These are phyloP conservation scores for Leistus spinibarbis DNA, from an alignment of 2,888 invertebrate species.

Conservation along the genomic window DNA sequence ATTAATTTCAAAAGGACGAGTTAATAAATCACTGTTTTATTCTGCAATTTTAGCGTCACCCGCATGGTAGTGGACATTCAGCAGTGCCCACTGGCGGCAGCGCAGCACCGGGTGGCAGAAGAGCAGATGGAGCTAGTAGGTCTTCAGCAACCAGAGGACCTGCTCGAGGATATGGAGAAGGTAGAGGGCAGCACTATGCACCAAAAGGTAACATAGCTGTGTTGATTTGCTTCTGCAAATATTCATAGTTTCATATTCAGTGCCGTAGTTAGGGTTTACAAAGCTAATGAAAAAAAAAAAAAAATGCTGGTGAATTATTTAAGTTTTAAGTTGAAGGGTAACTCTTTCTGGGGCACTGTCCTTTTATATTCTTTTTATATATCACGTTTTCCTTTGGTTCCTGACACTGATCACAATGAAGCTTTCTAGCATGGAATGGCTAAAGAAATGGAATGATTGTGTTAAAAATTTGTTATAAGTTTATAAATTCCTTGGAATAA, in stretches of 20 bases:
- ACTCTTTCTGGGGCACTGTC: background rate
- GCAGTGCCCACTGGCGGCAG: slow-evolving; percentile 49
- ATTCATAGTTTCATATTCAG: background rate
- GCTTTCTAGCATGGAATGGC: background rate
- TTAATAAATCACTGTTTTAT: background rate
- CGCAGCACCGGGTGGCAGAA: slow-evolving; percentile 51
- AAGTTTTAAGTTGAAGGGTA: background rate
- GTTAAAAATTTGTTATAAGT: no score
- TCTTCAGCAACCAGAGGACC: slow-evolving; percentile 62
- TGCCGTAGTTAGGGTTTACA: background rate
- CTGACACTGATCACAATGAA: background rate
- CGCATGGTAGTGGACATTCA: slow-evolving; percentile 52
- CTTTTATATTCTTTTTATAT: background rate
- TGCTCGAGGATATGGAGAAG: slow-evolving; percentile 72
- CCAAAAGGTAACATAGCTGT: slow-evolving; percentile 65
- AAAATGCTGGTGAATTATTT: no score
- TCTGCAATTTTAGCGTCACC: slow-evolving; percentile 55
- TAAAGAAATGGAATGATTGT: background rate
- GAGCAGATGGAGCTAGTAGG: slow-evolving; percentile 51
- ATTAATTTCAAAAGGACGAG: background rate
- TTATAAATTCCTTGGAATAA: no score
- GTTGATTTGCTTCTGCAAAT: background rate
- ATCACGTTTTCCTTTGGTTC: background rate
- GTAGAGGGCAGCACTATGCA: slow-evolving; percentile 74
- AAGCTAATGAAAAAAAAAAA: no score